These are phyloP conservation scores for Diorhabda elongata DNA, from an alignment of 1,140 invertebrate genomes.

Conservation along the genomic window DNA sequence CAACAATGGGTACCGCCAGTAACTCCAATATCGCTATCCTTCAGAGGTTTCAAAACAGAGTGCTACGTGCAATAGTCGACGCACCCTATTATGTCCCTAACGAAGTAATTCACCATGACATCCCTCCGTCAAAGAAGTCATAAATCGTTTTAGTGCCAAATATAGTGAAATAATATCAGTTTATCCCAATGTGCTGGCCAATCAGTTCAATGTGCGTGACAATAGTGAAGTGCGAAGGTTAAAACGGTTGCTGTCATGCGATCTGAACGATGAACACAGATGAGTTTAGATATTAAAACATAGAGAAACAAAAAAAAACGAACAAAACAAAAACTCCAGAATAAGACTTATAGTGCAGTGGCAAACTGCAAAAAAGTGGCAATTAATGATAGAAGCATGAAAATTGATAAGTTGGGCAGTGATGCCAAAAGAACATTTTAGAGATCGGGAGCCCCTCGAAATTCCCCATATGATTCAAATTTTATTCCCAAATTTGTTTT, in stretches of 20 bases:
- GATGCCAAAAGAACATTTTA: too few species aligned
- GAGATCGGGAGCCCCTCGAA: too few species aligned
- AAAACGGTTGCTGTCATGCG: background rate
- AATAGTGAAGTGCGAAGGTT: background rate
- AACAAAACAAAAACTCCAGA: too few species aligned
- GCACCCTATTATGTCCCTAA: background rate
- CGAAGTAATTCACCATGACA: background rate
- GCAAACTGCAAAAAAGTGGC: too few species aligned
- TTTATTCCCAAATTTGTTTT: too few species aligned
- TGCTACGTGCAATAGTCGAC: background rate
- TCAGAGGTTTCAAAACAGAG: constrained; percentile 21
- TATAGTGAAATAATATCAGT: constrained; percentile 1
- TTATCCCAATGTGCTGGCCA: constrained; percentile 5
- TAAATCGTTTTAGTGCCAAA: background rate
- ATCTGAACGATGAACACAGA: background rate
- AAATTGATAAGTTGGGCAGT: too few species aligned
- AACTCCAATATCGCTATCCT: constrained; percentile 36
- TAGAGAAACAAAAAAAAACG: too few species aligned
- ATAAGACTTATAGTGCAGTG: too few species aligned
- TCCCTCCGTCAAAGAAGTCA: background rate
- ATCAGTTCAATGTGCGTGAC: background rate
- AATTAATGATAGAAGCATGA: too few species aligned
- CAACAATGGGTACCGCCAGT: constrained; percentile 34
- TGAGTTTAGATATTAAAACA: background rate
- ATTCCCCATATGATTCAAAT: too few species aligned